Conservation (phyloP, 1,140 invertebrate species). For the Delia radicum region DNA sequence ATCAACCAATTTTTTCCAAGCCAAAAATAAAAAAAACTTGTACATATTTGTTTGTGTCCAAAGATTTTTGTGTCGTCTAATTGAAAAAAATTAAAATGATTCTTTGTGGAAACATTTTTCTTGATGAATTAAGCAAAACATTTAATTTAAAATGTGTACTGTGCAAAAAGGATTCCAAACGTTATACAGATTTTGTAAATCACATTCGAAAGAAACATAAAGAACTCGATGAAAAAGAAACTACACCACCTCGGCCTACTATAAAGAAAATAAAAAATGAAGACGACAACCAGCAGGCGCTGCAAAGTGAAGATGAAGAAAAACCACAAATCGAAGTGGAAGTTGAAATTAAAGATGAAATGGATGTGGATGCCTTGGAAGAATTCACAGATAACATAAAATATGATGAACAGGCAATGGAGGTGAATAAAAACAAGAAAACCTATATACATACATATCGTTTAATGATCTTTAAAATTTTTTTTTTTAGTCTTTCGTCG, state of each 20-base stretch:
- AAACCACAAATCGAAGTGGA: not conserved
- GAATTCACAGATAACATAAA: not conserved
- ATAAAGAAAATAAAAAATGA: not conserved
- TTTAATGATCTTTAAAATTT: not conserved
- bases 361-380: not conserved
- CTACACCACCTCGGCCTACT: not conserved
- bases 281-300: not conserved
- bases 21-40: not conserved
- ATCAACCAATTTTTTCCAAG: too few relatives aligned
- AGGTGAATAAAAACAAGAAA: not conserved
- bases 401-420: not conserved
- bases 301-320: not conserved
- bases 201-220: not conserved
- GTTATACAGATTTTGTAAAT: not conserved
- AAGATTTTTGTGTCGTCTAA: not conserved
- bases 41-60: not conserved
- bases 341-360: conserved; percentile 3
- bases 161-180: not conserved
- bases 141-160: not conserved
- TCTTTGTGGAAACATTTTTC: conserved; percentile 7
- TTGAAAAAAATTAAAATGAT: conserved; percentile 8
- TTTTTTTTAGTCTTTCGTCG: not conserved
- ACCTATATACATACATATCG: not conserved
- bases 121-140: conserved; percentile 7
- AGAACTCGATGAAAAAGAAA: not conserved